Base-by-base conservation (phyloP, 1,140 invertebrate genomes). In the Caenorhabditis remanei region DNA sequence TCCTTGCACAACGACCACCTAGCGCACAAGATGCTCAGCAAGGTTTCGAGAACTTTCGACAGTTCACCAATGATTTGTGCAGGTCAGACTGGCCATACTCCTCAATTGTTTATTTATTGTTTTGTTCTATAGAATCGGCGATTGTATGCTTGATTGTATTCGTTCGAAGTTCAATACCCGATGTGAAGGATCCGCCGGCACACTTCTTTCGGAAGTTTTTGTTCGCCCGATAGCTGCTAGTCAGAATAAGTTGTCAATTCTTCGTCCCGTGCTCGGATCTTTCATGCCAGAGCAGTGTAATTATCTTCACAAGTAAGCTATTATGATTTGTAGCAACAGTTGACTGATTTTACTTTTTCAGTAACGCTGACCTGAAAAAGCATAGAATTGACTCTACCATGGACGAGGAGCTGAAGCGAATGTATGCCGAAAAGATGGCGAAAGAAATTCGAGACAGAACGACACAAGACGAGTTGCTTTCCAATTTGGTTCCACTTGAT, bases 181-280 rank as follows among this genome's bases (percentile, higher is more conserved):
- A 3, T 85, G 85, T 48, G 85, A 85, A 56, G 85, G 85, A 11
- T 75, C 63, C 16, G 85, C 85, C 40, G 85, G 85, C 6, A 63
- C 85, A 43, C 67, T 85, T 4, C 67, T 85, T 6, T 61, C 85
- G 3, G 85, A 85, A 58, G 85, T 85, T 48, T 85, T 85, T n/a
- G 85, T 85, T 11, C 63, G 85, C 4, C 85, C 85, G 1, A 85
- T 85, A 19, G 85, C 85, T 19, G 63, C 85, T 43, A 79, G 21
- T 21, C 85, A 85, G 32, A 67, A 56, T 6, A 75, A 85, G 40
- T 13, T 85, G 21, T 65, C 85, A 13, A 75, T 63, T 19, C 63
- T 85, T 24, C 63, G 85, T 14, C 85, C 85, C 2, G 19, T 85
- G 3, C 50, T 85, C n/a, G 85, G 85, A 19, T 14, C 67, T 0